Percentiles rank a stretch among this genome's conserved stretches.
These are phyloP conservation scores for Ivindomyrus marchei DNA, from an alignment of 2,113 vertebrate species.

Conservation along the genomic window DNA sequence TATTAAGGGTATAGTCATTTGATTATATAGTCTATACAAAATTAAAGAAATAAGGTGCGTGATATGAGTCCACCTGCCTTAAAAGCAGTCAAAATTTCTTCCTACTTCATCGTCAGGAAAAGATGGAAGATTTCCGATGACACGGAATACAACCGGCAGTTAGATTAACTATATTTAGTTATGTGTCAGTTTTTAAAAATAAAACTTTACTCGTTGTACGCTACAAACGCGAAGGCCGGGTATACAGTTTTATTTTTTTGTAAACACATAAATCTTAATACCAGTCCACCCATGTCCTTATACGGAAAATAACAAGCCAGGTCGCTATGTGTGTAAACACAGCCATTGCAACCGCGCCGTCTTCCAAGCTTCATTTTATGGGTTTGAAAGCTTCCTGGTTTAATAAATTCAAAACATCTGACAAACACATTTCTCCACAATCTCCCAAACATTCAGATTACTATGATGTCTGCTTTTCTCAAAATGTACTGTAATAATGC, in stretches of 20 bases:
- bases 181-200: background rate
- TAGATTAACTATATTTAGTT: background rate
- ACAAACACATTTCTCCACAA: background rate
- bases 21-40: background rate
- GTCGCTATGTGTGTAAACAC: constrained; percentile 51
- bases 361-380: constrained; percentile 41
- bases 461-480: background rate
- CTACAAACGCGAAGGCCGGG: background rate
- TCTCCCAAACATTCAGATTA: background rate
- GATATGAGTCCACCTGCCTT: background rate
- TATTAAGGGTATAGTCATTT: background rate
- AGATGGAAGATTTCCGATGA: background rate
- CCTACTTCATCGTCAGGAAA: background rate
- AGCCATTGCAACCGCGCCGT: constrained; percentile 40
- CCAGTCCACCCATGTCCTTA: constrained; percentile 37
- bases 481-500: background rate
- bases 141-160: background rate
- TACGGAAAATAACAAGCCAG: constrained; percentile 24
- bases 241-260: background rate
- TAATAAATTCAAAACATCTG: background rate
- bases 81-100: background rate
- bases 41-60: background rate
- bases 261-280: constrained; percentile 12
- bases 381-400: constrained; percentile 30
- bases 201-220: background rate